A percentile compares a stretch with the other conserved stretches of the same genome.
Conservation (phyloP, 2,888 invertebrate genomes). For the Perizoma flavofasciatum region DNA sequence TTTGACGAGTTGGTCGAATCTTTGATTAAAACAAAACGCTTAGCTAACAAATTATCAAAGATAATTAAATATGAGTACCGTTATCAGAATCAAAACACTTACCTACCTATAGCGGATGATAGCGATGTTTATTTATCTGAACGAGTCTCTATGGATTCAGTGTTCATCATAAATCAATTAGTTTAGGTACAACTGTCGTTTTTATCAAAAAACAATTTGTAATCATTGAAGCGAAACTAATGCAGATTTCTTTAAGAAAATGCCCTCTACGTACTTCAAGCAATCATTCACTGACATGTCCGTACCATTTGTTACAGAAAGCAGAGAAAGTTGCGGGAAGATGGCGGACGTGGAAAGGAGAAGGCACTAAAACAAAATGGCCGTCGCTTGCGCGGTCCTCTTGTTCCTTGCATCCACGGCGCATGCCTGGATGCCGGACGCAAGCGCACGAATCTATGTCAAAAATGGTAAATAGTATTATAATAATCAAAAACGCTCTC, state of each 20-base stretch:
- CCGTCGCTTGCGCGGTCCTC: constrained; percentile 81
- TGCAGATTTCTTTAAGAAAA: too few species aligned
- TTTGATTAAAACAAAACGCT: background rate
- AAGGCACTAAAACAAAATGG: constrained; percentile 73
- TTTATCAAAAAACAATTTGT: background rate
- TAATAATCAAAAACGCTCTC: background rate
- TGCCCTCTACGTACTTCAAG: too few species aligned
- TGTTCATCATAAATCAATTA: background rate
- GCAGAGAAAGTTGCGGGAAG: constrained; percentile 52
- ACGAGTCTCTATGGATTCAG: background rate
- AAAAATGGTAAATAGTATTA: constrained; percentile 81
- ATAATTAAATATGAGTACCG: background rate
- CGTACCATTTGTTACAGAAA: constrained; percentile 60
- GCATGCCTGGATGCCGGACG: constrained; percentile 89
- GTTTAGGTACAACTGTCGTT: background rate
- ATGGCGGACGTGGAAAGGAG: constrained; percentile 73
- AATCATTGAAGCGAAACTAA: too few species aligned
- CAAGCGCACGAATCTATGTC: constrained; percentile 86
- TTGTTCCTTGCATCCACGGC: constrained; percentile 82
- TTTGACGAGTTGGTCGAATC: too few species aligned
- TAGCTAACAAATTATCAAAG: background rate
- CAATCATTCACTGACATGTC: constrained; percentile 8
- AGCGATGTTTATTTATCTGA: background rate
- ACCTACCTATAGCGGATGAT: too few species aligned
- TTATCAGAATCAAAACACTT: background rate